Percentiles rank a stretch among this genome's conserved stretches.
Evolutionary conservation across 2,888 invertebrate genomes (phyloP).

Genomic region (Clusia tigrina): DNA sequence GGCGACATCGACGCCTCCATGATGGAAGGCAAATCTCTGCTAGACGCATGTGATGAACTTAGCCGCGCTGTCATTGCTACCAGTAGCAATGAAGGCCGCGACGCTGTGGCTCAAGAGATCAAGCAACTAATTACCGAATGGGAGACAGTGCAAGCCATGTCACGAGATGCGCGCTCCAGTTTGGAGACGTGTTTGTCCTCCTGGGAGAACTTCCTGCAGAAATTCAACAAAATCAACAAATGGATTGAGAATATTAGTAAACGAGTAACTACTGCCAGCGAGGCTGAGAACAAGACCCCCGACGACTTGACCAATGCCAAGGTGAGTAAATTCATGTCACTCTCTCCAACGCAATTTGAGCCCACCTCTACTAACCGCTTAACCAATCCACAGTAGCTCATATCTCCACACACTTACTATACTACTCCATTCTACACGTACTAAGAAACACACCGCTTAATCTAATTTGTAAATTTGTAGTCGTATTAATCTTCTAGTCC

Average conservation of each 20-base stretch:
- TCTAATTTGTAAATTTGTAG: neutral
- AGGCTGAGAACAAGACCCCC: slow-evolving; percentile 78
- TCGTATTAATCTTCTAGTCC: neutral
- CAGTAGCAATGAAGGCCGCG: slow-evolving; percentile 85
- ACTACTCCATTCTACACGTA: neutral
- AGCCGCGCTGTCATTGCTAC: slow-evolving; percentile 79
- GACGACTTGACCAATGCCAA: slow-evolving; percentile 81
- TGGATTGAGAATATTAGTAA: slow-evolving; percentile 78
- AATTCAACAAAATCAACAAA: slow-evolving; percentile 75
- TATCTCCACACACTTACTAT: neutral
- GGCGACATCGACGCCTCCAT: slow-evolving; percentile 74
- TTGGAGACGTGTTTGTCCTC: slow-evolving; percentile 79
- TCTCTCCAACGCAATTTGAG: too few species aligned
- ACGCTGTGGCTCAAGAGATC: slow-evolving; percentile 81
- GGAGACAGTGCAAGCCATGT: slow-evolving; percentile 80
- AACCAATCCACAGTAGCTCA: neutral
- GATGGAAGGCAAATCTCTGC: slow-evolving; percentile 76
- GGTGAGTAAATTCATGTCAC: too few species aligned
- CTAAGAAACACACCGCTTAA: neutral
- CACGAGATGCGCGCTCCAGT: slow-evolving; percentile 78
- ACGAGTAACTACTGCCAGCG: slow-evolving; percentile 72
- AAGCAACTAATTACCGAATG: slow-evolving; percentile 82
- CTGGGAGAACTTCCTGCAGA: slow-evolving; percentile 82
- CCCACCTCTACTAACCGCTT: neutral
- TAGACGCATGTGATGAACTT: slow-evolving; percentile 76